A percentile compares a stretch with the other conserved stretches of the same genome.
Conservation (phyloP, 2,888 invertebrate species). For the Rhingia campestris region DNA sequence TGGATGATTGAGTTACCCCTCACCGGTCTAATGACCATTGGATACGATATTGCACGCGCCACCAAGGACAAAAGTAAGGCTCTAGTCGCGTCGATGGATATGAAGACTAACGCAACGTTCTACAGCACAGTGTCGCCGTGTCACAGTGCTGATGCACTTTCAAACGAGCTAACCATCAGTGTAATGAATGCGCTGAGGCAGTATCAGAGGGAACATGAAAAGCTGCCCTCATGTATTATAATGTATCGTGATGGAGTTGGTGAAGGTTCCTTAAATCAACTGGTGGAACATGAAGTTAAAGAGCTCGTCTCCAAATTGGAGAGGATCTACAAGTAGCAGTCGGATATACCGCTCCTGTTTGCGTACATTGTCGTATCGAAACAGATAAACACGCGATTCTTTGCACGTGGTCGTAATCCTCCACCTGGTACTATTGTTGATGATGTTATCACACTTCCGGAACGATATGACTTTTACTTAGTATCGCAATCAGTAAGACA, state of each 20-base stretch:
- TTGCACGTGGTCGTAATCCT: conserved; percentile 86
- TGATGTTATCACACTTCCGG: conserved; percentile 91
- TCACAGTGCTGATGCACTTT: conserved; percentile 88
- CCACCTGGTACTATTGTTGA: conserved; percentile 95
- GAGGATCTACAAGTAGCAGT: too few species aligned
- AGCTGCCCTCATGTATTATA: conserved; percentile 88
- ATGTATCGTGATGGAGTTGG: conserved; percentile 97
- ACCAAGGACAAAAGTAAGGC: too few species aligned
- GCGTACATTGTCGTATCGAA: too few species aligned
- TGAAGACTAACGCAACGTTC: conserved; percentile 86
- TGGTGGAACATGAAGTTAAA: conserved; percentile 89
- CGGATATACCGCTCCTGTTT: too few species aligned
- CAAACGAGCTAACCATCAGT: conserved; percentile 88
- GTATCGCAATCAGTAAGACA: conserved; percentile 93
- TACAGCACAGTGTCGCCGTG: conserved; percentile 90
- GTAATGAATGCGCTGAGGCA: conserved; percentile 83
- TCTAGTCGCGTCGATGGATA: conserved; percentile 88
- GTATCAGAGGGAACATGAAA: conserved; percentile 78
- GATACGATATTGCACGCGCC: too few species aligned
- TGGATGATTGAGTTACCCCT: too few species aligned
- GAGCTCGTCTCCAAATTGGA: conserved; percentile 85
- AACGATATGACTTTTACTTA: conserved; percentile 94
- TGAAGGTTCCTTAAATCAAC: conserved; percentile 93
- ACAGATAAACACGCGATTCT: conserved; percentile 90
- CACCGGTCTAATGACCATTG: too few species aligned